These are phyloP conservation scores for Epizoanthus stellaris DNA, from an alignment of 92 coral and sea anemone genomes.

Conservation along the genomic window DNA sequence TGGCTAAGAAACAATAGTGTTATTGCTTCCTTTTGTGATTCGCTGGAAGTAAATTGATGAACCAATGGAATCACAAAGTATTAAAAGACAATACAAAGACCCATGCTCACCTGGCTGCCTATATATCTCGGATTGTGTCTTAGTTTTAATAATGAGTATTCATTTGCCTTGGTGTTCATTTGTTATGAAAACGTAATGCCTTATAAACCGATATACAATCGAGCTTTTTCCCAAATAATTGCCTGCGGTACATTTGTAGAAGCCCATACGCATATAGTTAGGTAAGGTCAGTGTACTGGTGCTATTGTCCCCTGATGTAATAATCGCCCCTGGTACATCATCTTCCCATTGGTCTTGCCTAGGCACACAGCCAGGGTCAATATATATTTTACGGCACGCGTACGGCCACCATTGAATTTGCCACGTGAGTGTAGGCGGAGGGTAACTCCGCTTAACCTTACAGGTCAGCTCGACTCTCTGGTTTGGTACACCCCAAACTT, in stretches of 20 bases:
- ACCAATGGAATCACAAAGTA: too few relatives aligned
- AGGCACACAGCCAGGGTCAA: slow-evolving; percentile 15
- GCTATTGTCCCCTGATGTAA: not conserved
- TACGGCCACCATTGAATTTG: slow-evolving; percentile 38
- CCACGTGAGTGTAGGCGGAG: slow-evolving; percentile 13
- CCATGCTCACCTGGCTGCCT: too few relatives aligned
- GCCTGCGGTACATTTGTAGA: slow-evolving; percentile 19
- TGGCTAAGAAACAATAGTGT: too few relatives aligned
- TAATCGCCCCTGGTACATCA: not conserved
- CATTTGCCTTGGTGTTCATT: too few relatives aligned
- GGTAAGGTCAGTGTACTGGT: not conserved
- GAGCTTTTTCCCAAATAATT: slow-evolving; percentile 21
- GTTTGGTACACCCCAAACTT: not conserved
- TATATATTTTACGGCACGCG: not conserved
- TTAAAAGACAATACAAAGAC: too few relatives aligned
- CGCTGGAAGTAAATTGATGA: too few relatives aligned
- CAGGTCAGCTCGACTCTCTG: slow-evolving; percentile 15
- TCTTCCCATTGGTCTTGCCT: not conserved
- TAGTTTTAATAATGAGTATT: too few relatives aligned
- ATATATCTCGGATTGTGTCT: too few relatives aligned
- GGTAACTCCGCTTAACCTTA: slow-evolving; percentile 3
- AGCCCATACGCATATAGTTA: slow-evolving; percentile 6
- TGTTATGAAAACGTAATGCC: not conserved
- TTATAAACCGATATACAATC: slow-evolving; percentile 1
- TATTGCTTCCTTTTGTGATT: too few relatives aligned